Evolutionary conservation across 2,113 vertebrate genomes (phyloP).

Genomic region (Sorex araneus): DNA sequence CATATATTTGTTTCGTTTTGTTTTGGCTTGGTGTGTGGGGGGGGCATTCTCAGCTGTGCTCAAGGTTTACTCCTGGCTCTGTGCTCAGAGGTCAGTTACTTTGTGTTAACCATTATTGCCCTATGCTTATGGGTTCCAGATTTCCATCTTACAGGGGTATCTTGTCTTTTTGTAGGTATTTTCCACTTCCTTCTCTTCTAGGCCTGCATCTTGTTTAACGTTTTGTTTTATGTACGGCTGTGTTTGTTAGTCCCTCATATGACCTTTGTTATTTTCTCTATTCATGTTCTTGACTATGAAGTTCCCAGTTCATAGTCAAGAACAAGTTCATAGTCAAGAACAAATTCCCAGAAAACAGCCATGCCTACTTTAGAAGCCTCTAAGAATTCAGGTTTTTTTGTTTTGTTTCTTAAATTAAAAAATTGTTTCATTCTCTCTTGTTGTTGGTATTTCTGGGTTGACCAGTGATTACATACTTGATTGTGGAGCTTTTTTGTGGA

Average conservation of each 20-base stretch:
- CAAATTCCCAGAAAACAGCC: conserved; percentile 25
- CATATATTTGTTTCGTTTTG: too few relatives aligned
- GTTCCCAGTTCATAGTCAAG: conserved; percentile 38
- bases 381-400: conserved; percentile 11
- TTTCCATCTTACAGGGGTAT: neutral
- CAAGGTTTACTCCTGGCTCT: neutral
- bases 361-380: neutral
- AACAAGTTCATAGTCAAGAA: too few relatives aligned
- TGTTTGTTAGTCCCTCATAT: conserved; percentile 28
- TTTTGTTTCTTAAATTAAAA: neutral
- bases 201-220: neutral
- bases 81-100: neutral
- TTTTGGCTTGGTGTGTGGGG: too few relatives aligned
- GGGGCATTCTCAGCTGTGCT: too few relatives aligned
- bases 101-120: neutral
- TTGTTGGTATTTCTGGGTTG: too few relatives aligned
- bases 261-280: conserved; percentile 44
- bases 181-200: neutral
- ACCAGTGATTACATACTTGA: too few relatives aligned
- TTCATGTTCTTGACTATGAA: conserved; percentile 48
- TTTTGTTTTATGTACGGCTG: conserved; percentile 2
- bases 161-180: neutral
- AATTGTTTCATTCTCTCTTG: too few relatives aligned
- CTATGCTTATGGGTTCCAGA: neutral
- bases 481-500: too few relatives aligned